Evolutionary conservation across 2,797 vertebrate genomes (phyloP), one percentile per base, ranked within the genome.

Genomic region (Eidolon dupreanum): DNA sequence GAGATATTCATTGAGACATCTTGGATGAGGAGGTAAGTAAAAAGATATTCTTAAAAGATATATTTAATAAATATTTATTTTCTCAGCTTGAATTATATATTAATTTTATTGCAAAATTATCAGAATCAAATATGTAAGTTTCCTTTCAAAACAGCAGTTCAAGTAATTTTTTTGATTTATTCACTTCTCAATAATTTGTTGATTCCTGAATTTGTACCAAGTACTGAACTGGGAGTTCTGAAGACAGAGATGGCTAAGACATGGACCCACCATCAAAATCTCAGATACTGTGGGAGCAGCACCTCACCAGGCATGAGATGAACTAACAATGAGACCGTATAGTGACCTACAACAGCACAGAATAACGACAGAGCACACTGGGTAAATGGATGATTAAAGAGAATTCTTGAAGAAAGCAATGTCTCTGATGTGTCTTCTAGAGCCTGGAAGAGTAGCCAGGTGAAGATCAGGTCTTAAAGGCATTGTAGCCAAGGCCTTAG

Each of bases 1-100:
- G 17, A n/a, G 46, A 77, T 57, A 90, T 49, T 71, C 36, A 49
- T 17, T 77, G 46, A 93, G 17, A 95, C 28, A n/a, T 93, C n/a
- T 53, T 75, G 13, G n/a, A 57, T 33, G 43, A 75, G 20, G 38
- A 93, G 43, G 12, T 33, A 66, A 70, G 20, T 68, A 38, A 89
- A 74, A 84, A 81, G n/a, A 36, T 53, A 66, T 78, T 36, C 53
- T 85, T 33, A 82, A 53, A 71, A 59, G 24, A 22, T 31, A n/a
- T 22, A 16, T 12, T 71, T 90, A n/a, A 49, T 0, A 86, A 36
- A 66, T 61, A 65, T 74, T 85, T 89, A 33, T 55, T 86, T 94
- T 84, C 33, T 57, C n/a, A 36, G 55, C 55, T 65, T 83, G 33
- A 90, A 16, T 81, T 19, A 22, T 26, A 73, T 49, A 36, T 90